These are phyloP conservation scores for Tuberolachnus salignus DNA, from an alignment of 2,888 invertebrate genomes.

Conservation along the genomic window DNA sequence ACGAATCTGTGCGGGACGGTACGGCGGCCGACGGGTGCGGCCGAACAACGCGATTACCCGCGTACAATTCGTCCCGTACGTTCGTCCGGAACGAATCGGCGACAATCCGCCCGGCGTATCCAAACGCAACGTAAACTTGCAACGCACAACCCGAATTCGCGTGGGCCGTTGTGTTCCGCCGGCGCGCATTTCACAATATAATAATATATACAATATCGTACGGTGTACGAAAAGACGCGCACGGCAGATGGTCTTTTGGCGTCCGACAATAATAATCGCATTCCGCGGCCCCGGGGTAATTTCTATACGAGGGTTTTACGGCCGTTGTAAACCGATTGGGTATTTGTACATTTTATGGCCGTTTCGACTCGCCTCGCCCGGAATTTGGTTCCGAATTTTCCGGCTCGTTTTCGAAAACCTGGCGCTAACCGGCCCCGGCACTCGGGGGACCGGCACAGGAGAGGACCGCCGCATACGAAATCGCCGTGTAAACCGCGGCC, in stretches of 20 bases:
- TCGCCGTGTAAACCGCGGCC: conserved; percentile 15
- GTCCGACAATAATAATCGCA: too few species aligned
- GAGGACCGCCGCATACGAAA: conserved; percentile 21
- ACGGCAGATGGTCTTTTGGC: conserved; percentile 39
- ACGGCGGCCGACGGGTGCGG: too few species aligned
- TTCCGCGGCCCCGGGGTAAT: too few species aligned
- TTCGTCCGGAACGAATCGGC: conserved; percentile 50
- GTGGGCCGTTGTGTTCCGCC: background rate
- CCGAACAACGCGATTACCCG: too few species aligned
- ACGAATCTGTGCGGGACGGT: conserved; percentile 47
- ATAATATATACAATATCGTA: too few species aligned
- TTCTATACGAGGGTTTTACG: conserved; percentile 18
- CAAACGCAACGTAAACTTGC: conserved; percentile 55
- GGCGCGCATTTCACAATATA: too few species aligned
- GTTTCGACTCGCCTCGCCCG: background rate
- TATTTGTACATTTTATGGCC: too few species aligned
- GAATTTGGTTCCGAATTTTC: conserved; percentile 54
- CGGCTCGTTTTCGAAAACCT: conserved; percentile 51
- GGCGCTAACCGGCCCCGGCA: conserved; percentile 37
- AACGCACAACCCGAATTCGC: background rate
- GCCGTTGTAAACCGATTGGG: conserved; percentile 48
- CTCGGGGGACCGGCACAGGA: conserved; percentile 4
- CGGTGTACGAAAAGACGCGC: too few species aligned
- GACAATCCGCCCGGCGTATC: conserved; percentile 50
- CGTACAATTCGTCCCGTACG: too few species aligned